Conservation (phyloP, 53 echinoderm and acorn worm species). For the Stichopus horrens region DNA sequence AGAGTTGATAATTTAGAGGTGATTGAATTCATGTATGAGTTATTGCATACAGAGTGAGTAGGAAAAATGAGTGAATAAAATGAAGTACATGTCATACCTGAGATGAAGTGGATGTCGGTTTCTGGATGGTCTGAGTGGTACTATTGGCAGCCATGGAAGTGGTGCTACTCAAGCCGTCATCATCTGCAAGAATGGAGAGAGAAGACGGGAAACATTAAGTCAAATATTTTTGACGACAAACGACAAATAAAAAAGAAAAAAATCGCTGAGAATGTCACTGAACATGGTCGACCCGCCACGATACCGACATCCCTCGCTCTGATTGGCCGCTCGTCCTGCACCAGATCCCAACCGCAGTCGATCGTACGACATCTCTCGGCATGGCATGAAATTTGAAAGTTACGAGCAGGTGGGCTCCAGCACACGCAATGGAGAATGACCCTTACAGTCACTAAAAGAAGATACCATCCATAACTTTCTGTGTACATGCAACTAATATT, state of each 20-base stretch:
- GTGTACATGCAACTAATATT: neutral
- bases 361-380: neutral
- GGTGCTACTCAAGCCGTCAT: constrained; percentile 53
- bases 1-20: neutral
- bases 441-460: neutral
- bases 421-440: neutral
- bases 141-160: constrained; percentile 76
- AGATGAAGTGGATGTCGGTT: constrained; percentile 79
- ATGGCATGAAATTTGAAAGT: neutral
- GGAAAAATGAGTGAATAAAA: neutral
- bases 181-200: constrained; percentile 45
- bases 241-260: no score
- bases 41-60: neutral
- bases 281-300: no score
- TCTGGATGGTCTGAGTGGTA: constrained; percentile 82
- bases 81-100: constrained; percentile 14
- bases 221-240: neutral
- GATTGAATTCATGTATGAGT: neutral
- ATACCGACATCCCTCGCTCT: no score
- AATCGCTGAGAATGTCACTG: no score
- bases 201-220: neutral
- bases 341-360: no score
- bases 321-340: no score
- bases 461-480: neutral
- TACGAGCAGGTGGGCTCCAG: neutral